phyloP scores from a whole-genome alignment of 2,888 invertebrate species.

The Timandra comae region DNA sequence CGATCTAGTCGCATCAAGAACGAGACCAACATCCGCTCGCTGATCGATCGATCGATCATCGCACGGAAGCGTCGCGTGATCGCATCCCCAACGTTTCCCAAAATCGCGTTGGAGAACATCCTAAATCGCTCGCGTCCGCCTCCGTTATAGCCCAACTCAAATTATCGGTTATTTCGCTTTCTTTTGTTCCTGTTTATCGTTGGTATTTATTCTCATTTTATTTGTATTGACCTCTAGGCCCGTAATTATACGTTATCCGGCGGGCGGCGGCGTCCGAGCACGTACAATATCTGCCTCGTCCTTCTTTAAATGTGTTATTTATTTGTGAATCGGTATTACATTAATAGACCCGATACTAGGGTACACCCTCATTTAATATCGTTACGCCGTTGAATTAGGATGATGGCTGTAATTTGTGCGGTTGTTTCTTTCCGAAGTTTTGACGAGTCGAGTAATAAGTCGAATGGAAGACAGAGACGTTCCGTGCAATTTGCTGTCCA shows the following conservation, averaged over 20 bases:
- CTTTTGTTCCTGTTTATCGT: slow-evolving; percentile 65
- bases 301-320: slow-evolving; percentile 71
- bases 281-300: slow-evolving; percentile 54
- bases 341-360: slow-evolving; percentile 63
- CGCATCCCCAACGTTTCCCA: slow-evolving; percentile 45
- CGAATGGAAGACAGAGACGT: slow-evolving; percentile 39
- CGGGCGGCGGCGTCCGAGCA: slow-evolving; percentile 39
- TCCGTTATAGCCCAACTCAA: slow-evolving; percentile 50
- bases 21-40: slow-evolving; percentile 43
- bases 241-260: slow-evolving; percentile 63
- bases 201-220: slow-evolving; percentile 55
- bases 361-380: slow-evolving; percentile 73
- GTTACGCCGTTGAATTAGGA: slow-evolving; percentile 61
- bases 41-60: slow-evolving; percentile 42
- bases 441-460: slow-evolving; percentile 23
- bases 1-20: slow-evolving; percentile 41
- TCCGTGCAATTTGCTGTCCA: slow-evolving; percentile 47
- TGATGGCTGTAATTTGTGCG: slow-evolving; percentile 62
- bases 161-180: slow-evolving; percentile 71
- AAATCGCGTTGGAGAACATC: slow-evolving; percentile 52
- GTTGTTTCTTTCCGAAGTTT: slow-evolving; percentile 35
- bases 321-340: slow-evolving; percentile 70
- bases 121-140: slow-evolving; percentile 58
- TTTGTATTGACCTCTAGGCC: slow-evolving; percentile 71
- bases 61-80: slow-evolving; percentile 46